Percentiles rank a stretch among this genome's conserved stretches.
These are phyloP conservation scores for Myotis vivesi DNA, from an alignment of 2,797 vertebrate species.

Conservation along the genomic window DNA sequence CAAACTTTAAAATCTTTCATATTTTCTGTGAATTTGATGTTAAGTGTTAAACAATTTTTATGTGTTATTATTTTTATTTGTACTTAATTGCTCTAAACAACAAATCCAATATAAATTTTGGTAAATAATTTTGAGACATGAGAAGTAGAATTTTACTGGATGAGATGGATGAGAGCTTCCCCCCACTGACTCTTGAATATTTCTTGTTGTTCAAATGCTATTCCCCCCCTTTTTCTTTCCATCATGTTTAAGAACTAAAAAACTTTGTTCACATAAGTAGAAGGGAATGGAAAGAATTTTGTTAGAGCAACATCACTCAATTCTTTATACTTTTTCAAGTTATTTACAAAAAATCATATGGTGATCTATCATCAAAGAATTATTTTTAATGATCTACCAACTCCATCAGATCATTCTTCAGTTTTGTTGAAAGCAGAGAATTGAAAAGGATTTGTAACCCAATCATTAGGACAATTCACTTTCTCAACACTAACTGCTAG, in stretches of 20 bases:
- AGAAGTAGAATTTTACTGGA: neutral
- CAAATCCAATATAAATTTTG: neutral
- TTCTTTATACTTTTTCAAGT: constrained; percentile 51
- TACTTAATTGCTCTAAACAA: neutral
- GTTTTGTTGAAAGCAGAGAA: constrained; percentile 69
- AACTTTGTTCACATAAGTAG: neutral
- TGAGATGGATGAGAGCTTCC: neutral
- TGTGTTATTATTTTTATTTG: neutral
- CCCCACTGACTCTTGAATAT: neutral
- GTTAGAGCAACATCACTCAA: neutral
- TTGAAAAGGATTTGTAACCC: constrained; percentile 73
- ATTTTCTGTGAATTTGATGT: neutral
- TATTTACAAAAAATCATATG: constrained; percentile 58
- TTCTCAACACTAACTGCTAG: constrained; percentile 33
- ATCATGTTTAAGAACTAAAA: constrained; percentile 26
- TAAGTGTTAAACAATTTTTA: neutral
- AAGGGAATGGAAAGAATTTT: neutral
- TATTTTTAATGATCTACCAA: constrained; percentile 64
- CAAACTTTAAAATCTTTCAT: neutral
- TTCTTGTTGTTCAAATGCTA: neutral
- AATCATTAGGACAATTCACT: constrained; percentile 60
- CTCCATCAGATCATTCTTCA: constrained; percentile 55
- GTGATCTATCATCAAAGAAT: constrained; percentile 72
- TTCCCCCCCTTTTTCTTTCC: neutral
- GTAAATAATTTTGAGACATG: neutral